Evolutionary conservation across 2,797 vertebrate genomes (phyloP).

Genomic region (Rhabdomys pumilio): DNA sequence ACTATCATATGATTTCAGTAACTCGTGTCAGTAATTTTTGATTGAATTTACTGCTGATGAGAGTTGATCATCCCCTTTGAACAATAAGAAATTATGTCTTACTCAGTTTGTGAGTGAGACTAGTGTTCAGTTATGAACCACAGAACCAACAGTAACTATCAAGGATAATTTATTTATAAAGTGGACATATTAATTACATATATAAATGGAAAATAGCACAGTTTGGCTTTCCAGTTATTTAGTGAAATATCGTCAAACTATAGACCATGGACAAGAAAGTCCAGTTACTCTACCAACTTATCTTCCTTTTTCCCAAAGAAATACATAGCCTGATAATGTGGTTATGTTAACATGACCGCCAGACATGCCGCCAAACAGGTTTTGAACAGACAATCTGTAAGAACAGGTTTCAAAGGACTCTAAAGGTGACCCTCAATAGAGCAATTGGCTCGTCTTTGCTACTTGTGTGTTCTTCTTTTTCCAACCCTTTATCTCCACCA

Average conservation of each 20-base stretch:
- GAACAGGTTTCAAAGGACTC: neutral
- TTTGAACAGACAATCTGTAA: neutral
- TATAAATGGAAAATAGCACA: conserved; percentile 82
- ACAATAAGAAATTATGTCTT: conserved; percentile 88
- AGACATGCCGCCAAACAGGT: neutral
- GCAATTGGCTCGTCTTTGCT: neutral
- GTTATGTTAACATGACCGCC: too few species aligned
- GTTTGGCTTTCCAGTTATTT: conserved; percentile 83
- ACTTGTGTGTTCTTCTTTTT: neutral
- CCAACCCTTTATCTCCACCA: neutral
- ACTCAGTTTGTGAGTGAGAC: conserved; percentile 85
- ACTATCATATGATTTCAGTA: conserved; percentile 83
- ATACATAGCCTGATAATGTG: neutral
- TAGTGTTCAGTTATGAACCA: conserved; percentile 82
- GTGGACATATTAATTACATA: conserved; percentile 86
- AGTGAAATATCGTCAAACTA: conserved; percentile 77
- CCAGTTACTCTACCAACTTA: conserved; percentile 2
- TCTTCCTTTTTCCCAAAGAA: neutral
- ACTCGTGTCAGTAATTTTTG: conserved; percentile 86
- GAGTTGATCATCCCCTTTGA: conserved; percentile 86
- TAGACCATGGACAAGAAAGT: conserved; percentile 67
- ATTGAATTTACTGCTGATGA: conserved; percentile 89
- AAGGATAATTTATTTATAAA: conserved; percentile 87
- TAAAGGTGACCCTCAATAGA: neutral
- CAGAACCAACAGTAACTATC: conserved; percentile 85